Conservation (phyloP, 2,888 invertebrate species). For the Fragum sueziense region DNA sequence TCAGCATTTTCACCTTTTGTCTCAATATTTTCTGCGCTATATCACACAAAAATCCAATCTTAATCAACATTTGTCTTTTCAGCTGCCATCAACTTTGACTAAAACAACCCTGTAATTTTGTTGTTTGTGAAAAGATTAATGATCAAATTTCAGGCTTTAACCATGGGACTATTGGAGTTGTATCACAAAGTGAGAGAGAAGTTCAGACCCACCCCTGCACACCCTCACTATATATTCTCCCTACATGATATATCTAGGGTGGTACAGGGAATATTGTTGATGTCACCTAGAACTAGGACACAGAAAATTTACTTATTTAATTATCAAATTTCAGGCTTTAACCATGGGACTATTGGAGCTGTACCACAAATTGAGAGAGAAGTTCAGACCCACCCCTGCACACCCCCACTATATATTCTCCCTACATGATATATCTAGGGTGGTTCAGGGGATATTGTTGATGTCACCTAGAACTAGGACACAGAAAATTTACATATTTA, state of each 20-base stretch:
- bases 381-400: constrained; percentile 77
- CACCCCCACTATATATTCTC: constrained; percentile 80
- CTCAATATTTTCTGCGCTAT: neutral
- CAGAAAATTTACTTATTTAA: no score
- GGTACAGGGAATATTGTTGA: constrained; percentile 79
- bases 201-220: constrained; percentile 77
- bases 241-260: constrained; percentile 78
- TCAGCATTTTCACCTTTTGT: neutral
- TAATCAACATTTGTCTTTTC: no score
- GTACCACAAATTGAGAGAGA: constrained; percentile 73
- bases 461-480: constrained; percentile 78
- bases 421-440: constrained; percentile 77
- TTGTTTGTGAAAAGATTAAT: no score
- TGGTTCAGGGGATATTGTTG: constrained; percentile 79
- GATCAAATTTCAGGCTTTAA: constrained; percentile 72
- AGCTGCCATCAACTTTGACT: no score
- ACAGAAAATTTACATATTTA: no score
- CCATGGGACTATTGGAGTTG: constrained; percentile 75
- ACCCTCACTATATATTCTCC: constrained; percentile 79
- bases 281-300: constrained; percentile 77
- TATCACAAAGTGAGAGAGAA: constrained; percentile 74
- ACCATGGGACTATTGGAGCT: constrained; percentile 75
- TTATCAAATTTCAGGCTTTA: constrained; percentile 72
- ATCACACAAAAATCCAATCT: no score
- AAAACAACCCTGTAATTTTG: no score